Percentiles rank a stretch among this genome's conserved stretches.
Evolutionary conservation across 2,797 vertebrate species (phyloP).

Genomic region (Trachurus trachurus): DNA sequence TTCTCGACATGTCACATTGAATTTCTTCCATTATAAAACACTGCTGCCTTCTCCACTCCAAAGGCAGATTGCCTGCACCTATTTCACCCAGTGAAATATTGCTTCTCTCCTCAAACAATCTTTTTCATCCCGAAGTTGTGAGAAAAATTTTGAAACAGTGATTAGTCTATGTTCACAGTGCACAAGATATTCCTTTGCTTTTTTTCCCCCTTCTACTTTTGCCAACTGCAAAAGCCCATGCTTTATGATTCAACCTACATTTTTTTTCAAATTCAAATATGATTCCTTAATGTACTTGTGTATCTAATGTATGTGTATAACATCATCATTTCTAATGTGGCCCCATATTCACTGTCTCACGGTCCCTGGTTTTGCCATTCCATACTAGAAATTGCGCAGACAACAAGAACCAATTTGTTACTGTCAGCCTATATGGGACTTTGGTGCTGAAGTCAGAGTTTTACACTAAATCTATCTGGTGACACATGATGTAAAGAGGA

Average conservation of each 20-base stretch:
- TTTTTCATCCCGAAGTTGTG: conserved; percentile 85
- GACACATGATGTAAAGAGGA: conserved; percentile 74
- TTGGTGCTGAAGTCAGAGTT: conserved; percentile 73
- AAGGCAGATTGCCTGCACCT: conserved; percentile 89
- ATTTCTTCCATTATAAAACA: conserved; percentile 96
- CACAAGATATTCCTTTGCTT: conserved; percentile 32
- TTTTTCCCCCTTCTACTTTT: conserved; percentile 13
- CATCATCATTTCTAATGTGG: conserved; percentile 56
- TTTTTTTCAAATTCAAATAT: conserved; percentile 13
- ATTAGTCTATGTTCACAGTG: conserved; percentile 77
- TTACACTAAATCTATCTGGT: conserved; percentile 73
- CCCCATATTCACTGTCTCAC: conserved; percentile 42
- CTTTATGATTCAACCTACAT: conserved; percentile 35
- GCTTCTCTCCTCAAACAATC: conserved; percentile 85
- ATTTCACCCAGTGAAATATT: conserved; percentile 88
- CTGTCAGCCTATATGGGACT: conserved; percentile 67
- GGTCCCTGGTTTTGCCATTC: conserved; percentile 40
- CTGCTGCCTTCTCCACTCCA: conserved; percentile 86
- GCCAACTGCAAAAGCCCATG: conserved; percentile 14
- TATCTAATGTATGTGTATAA: conserved; percentile 37
- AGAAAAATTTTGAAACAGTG: conserved; percentile 72
- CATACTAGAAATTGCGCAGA: conserved; percentile 61
- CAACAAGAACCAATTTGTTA: conserved; percentile 75
- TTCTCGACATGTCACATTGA: conserved; percentile 99
- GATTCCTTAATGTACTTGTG: conserved; percentile 7